Conservation (phyloP, 2,113 vertebrate species). For the Potamarius usumacintae region DNA sequence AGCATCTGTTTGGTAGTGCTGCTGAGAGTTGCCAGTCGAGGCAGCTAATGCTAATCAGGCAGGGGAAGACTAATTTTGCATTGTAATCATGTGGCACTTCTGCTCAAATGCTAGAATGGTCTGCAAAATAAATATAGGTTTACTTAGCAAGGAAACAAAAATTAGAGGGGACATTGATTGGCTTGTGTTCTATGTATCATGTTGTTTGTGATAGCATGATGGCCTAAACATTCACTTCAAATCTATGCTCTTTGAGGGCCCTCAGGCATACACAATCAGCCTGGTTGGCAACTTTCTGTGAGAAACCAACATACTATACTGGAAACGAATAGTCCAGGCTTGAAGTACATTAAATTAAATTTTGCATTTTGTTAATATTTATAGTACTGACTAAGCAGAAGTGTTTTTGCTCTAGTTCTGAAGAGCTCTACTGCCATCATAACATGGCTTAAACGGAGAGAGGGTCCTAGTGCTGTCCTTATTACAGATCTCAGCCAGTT, state of each 20-base stretch:
- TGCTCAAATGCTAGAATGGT: background rate
- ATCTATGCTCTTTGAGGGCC: too few species aligned
- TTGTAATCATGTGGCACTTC: background rate
- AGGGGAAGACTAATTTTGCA: background rate
- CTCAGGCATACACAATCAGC: background rate
- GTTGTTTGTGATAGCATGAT: background rate
- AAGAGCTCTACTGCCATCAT: constrained; percentile 80
- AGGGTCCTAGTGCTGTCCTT: constrained; percentile 74
- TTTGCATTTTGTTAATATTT: background rate
- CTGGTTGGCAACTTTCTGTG: background rate
- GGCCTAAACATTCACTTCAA: too few species aligned
- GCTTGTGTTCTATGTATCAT: background rate
- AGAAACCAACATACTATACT: background rate
- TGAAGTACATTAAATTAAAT: background rate
- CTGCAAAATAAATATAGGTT: background rate
- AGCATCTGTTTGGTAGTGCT: background rate
- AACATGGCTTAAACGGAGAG: constrained; percentile 85
- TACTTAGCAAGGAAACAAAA: background rate
- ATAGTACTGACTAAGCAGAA: background rate
- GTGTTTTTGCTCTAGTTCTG: constrained; percentile 69
- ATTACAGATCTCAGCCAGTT: constrained; percentile 73
- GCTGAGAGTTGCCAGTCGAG: background rate
- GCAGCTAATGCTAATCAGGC: background rate
- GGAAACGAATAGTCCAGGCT: background rate
- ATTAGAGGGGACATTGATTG: background rate